Evolutionary conservation across 2,888 invertebrate genomes (phyloP).

Genomic region (Drosophila rubida): DNA sequence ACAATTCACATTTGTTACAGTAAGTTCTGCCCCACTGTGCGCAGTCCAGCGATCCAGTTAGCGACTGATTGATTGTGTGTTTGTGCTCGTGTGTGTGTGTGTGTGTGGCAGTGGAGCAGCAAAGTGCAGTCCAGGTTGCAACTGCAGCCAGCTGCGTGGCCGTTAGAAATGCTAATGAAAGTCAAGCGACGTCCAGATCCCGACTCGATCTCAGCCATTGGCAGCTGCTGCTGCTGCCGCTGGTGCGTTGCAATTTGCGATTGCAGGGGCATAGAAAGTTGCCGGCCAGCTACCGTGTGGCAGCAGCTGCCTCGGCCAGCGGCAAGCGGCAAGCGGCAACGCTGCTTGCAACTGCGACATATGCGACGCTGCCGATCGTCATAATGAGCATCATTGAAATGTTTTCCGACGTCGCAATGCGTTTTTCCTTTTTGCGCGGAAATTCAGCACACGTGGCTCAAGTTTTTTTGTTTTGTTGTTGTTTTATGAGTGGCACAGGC

Average conservation of each 20-base stretch:
- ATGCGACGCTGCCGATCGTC: constrained; percentile 57
- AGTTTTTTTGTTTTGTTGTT: constrained; percentile 45
- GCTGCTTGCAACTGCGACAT: constrained; percentile 48
- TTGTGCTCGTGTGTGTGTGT: constrained; percentile 14
- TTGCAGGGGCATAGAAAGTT: constrained; percentile 78
- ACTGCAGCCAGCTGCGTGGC: constrained; percentile 75
- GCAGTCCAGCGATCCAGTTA: constrained; percentile 36
- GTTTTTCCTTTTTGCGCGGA: constrained; percentile 67
- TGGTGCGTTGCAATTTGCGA: constrained; percentile 74
- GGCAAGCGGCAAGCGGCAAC: constrained; percentile 15
- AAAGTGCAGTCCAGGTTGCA: constrained; percentile 31
- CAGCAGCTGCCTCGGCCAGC: constrained; percentile 50
- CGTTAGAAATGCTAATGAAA: constrained; percentile 81
- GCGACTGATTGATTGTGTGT: constrained; percentile 13
- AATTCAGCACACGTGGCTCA: constrained; percentile 78
- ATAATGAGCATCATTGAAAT: constrained; percentile 47
- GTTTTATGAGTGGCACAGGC: constrained; percentile 64
- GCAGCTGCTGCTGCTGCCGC: constrained; percentile 45
- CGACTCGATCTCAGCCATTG: constrained; percentile 46
- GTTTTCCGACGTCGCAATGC: constrained; percentile 43
- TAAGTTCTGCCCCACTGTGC: constrained; percentile 43
- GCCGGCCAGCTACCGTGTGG: constrained; percentile 73
- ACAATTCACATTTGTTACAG: too few relatives aligned
- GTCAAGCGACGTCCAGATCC: constrained; percentile 59
- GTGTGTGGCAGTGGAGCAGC: constrained; percentile 45